phyloP scores from a whole-genome alignment of 2,113 vertebrate genomes.

The Danio rerio region DNA sequence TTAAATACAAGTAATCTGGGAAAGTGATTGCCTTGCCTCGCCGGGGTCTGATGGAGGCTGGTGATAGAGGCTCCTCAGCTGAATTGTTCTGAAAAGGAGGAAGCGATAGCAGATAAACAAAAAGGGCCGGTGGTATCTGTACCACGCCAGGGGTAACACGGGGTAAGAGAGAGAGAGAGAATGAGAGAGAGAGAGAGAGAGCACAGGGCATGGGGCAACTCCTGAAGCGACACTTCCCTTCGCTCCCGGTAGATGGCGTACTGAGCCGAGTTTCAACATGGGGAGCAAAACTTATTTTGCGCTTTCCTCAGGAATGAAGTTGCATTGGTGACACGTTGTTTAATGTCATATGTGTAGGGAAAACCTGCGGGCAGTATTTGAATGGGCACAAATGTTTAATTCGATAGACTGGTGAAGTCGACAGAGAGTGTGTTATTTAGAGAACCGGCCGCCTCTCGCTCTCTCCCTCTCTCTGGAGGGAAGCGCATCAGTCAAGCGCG shows the following conservation, averaged over 20 bases:
- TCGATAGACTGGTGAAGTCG: constrained; percentile 50
- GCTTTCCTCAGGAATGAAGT: constrained; percentile 41
- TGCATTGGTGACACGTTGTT: constrained; percentile 49
- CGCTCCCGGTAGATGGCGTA: constrained; percentile 83
- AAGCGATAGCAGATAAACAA: constrained; percentile 77
- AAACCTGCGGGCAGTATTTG: constrained; percentile 36
- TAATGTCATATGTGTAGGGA: constrained; percentile 20
- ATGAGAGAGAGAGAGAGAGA: constrained; percentile 49
- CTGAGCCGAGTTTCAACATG: constrained; percentile 71
- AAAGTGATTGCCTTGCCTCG: constrained; percentile 89
- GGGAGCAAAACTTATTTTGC: constrained; percentile 17
- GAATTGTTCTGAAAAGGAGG: constrained; percentile 74
- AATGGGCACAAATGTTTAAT: constrained; percentile 48
- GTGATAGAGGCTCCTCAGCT: constrained; percentile 68
- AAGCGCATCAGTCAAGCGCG: constrained; percentile 59
- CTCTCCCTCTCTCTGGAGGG: constrained; percentile 39
- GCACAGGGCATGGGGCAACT: constrained; percentile 22
- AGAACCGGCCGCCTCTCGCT: constrained; percentile 19
- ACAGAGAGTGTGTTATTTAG: constrained; percentile 54
- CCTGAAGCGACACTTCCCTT: constrained; percentile 29
- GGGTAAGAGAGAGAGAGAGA: constrained; percentile 57
- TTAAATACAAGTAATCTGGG: constrained; percentile 99
- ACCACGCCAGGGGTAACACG: constrained; percentile 66
- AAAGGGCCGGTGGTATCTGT: constrained; percentile 72
- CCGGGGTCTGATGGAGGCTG: constrained; percentile 79